These are phyloP conservation scores for Paradoxurus hermaphroditus DNA, from an alignment of 2,113 vertebrate genomes.

Conservation along the genomic window DNA sequence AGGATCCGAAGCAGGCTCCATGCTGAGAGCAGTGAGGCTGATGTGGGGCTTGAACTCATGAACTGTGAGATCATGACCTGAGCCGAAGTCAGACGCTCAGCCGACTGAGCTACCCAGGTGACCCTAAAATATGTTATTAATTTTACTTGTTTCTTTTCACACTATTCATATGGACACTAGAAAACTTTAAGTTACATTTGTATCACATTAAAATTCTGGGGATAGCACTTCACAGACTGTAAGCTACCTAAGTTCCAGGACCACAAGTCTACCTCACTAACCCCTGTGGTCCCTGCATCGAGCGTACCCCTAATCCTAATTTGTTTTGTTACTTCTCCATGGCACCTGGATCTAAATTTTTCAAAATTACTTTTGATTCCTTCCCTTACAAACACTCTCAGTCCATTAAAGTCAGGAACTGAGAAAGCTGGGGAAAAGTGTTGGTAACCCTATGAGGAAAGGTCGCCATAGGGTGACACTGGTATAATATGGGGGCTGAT, in stretches of 20 bases:
- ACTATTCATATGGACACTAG: neutral
- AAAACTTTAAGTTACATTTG: neutral
- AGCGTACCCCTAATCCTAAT: neutral
- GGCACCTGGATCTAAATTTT: neutral
- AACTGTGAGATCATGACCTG: too few relatives aligned
- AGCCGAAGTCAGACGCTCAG: too few relatives aligned
- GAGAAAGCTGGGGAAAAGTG: neutral
- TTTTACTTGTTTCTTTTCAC: neutral
- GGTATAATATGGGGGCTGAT: neutral
- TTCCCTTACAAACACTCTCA: neutral
- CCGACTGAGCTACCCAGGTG: too few relatives aligned
- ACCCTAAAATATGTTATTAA: neutral
- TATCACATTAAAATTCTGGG: neutral
- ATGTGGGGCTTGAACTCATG: too few relatives aligned
- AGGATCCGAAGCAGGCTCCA: too few relatives aligned
- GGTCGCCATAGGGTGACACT: neutral
- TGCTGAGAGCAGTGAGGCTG: too few relatives aligned
- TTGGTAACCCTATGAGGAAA: neutral
- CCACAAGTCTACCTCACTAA: neutral
- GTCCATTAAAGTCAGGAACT: neutral
- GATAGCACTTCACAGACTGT: neutral
- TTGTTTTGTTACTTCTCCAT: neutral
- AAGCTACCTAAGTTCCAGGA: neutral
- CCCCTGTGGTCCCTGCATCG: neutral
- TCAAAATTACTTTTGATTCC: neutral